Evolutionary conservation across 2,797 vertebrate genomes (phyloP), one percentile per base, ranked within the genome.

Genomic region (Trachops cirrhosus): DNA sequence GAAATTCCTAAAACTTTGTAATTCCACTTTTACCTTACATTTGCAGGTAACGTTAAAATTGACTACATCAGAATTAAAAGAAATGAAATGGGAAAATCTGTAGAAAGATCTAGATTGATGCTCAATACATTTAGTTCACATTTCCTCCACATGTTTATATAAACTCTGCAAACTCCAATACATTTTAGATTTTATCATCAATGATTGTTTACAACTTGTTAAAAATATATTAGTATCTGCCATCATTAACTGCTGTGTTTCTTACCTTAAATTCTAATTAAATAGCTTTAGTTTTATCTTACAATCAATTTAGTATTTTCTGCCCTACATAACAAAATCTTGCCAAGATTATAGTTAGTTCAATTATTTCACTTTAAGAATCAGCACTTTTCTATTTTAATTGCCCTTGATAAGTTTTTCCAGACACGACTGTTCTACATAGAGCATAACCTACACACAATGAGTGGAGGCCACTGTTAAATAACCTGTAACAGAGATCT

Each of bases 361-460:
- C 12, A 68, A 39, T 54, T 71, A 67, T 77, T 86, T 80, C 86
- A 18, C 22, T 80, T 91, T 11, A 85, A 82, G 48, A 94, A 59
- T 93, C 62, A 95, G 57, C 70, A 87, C 18, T 85, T 94, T 90
- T 29, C 87, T 50, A 10, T 41, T 77, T 75, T 86, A 95, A 83
- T 84, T 90, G 29, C 8, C n/a, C 32, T 92, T 68, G 29, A 9
- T 96, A 86, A 88, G 48, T 73, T 62, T 80, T 93, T 79, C 50
- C 75, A 87, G 87, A 89, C 2, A 74, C 39, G 59, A 64, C 22
- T 75, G 6, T 83, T 80, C 54, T 78, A 80, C 86, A 68, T 29
- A 89, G 77, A 85, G 22, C 79, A 44, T 39, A 78, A 74, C 15
- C 19, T 52, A 8, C 79, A 62, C 15, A 22, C 11, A 0, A 4